A percentile compares a stretch with the other conserved stretches of the same genome.
Conservation (phyloP, 2,888 invertebrate genomes). For the Melitaea athalia region DNA sequence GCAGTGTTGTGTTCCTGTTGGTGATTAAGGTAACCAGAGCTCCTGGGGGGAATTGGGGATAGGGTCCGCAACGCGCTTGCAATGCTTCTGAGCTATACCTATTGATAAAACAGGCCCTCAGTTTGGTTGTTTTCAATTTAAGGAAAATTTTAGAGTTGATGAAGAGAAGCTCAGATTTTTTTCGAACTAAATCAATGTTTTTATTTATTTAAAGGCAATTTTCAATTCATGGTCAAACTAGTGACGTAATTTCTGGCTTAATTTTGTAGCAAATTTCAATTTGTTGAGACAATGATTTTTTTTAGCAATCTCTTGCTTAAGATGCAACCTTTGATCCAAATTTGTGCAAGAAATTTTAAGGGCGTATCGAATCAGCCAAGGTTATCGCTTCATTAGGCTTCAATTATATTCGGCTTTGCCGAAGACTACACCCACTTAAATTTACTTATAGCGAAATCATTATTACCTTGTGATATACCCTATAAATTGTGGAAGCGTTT, state of each 20-base stretch:
- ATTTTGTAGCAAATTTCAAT: background rate
- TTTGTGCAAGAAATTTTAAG: conserved; percentile 7
- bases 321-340: background rate
- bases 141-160: no score
- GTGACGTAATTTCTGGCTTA: background rate
- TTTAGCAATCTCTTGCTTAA: background rate
- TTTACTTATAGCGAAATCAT: background rate
- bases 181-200: no score
- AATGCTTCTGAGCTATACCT: no score
- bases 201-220: background rate
- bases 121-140: no score
- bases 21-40: no score
- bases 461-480: background rate
- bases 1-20: no score
- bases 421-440: background rate
- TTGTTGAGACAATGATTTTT: background rate
- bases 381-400: background rate
- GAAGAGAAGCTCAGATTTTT: no score
- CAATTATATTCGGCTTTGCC: background rate
- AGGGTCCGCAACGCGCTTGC: no score
- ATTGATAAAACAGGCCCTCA: no score
- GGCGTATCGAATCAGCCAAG: conserved; percentile 12
- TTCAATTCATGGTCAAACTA: background rate
- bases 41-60: no score
- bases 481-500: no score